Evolutionary conservation across 1,140 invertebrate species (phyloP).

Genomic region (Eueides isabella): DNA sequence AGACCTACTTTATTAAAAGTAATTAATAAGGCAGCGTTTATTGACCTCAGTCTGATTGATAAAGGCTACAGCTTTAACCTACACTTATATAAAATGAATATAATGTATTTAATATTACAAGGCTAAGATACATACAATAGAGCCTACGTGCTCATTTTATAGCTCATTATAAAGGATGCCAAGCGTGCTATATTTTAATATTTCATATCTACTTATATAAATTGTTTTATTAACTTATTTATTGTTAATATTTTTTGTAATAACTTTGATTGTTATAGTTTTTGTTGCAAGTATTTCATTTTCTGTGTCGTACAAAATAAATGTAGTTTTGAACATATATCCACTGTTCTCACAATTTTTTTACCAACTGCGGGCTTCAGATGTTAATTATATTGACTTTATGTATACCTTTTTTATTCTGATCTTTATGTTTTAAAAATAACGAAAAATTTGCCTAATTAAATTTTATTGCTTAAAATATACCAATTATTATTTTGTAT

Average conservation of each 20-base stretch:
- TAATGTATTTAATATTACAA: slow-evolving; percentile 1
- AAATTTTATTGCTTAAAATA: no score
- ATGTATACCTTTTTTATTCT: no score
- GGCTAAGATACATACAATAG: slow-evolving; percentile 3
- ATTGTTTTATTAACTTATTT: not conserved
- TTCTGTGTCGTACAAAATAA: not conserved
- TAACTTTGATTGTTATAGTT: not conserved
- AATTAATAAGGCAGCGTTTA: slow-evolving; percentile 40
- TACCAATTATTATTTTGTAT: no score
- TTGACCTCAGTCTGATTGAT: slow-evolving; percentile 39
- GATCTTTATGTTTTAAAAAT: no score
- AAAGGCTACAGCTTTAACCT: slow-evolving; percentile 24
- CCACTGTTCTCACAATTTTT: no score
- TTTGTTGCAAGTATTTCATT: not conserved
- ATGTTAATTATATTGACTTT: no score
- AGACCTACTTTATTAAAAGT: slow-evolving; percentile 36
- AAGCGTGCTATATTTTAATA: not conserved
- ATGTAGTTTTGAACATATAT: no score
- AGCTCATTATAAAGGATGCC: not conserved
- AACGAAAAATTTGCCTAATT: no score
- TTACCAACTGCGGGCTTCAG: no score
- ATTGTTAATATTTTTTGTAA: no score
- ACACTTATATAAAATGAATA: slow-evolving; percentile 9
- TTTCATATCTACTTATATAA: not conserved
- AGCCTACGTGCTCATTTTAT: not conserved